Evolutionary conservation across 2,113 vertebrate species (phyloP), one percentile per base, ranked within the genome.

Genomic region (Ia io): DNA sequence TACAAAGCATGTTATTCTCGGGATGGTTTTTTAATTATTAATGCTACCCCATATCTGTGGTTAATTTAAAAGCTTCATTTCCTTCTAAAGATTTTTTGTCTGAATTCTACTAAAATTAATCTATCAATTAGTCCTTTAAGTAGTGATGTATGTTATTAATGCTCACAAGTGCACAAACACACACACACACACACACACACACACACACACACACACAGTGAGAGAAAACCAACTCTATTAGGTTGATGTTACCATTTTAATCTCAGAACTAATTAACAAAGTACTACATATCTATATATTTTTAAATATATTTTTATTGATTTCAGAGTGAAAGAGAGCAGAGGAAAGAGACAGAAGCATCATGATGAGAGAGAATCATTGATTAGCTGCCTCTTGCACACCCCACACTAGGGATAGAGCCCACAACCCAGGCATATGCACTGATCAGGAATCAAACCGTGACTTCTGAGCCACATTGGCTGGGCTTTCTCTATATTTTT

Each of bases 21-120:
- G 22, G 59, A 35, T 69, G 9, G 10, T 87, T 74, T 94, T 85
- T 32, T 70, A 61, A 89, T 93, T 86, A 88, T 69, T 77, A 83
- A 53, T n/a, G 8, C 5, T 22, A 74, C 11, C 74, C 69, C 53
- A 67, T 17, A 87, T 49, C 9, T 6, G 6, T 32, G 77, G 47
- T 78, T 61, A 86, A 91, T 69, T 74, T 69, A 79, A 87, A 90
- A 71, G 63, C 22, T 47, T 32, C 70, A 96, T 42, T 89, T 86
- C 78, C 69, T 77, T 67, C 18, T 76, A 23, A 23, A 69, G 14
- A 84, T 37, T 89, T 70, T 70, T 91, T 83, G 71, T 94, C 63
- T 93, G 51, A 71, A 80, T 89, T 88, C 51, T 86, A 77, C 61
- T n/a, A 47, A 94, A 76, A 47, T 49, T 76, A 80, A 74, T 89